Base-by-base conservation (phyloP, 2,888 invertebrate species). In the Priocnemis perturbator region DNA sequence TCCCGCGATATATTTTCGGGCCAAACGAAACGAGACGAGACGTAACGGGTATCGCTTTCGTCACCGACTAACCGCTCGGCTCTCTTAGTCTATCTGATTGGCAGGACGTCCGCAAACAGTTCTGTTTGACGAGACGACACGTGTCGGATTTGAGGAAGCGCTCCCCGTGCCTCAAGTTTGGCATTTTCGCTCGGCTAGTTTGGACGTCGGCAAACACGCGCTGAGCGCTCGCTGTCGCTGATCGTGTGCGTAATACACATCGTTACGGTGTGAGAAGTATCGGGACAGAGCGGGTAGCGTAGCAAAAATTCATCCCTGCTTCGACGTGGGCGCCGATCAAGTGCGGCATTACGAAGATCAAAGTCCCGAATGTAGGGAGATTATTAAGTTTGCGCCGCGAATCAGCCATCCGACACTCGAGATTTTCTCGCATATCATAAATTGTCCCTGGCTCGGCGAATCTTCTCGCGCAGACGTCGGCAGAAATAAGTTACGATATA, bases 1-100 rank as follows among this genome's bases (percentile, higher is more conserved):
- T 26, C 64, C n/a, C 52, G 45, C 52, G 67, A 57, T 64, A 58
- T 37, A 37, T 37, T 50, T 50, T 50, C 20, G 19, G 17, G 50
- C 50, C 17, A 15, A 9, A 20, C n/a, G 17, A 20, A 17, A 20
- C 48, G 48, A n/a, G n/a, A 17, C 3, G 19, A 20, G 50, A 20
- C n/a, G 19, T 17, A 7, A 20, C 17, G 17, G 17, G 5, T 20
- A 17, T 50, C 50, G 50, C 50, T 17, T 20, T 50, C 50, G 17
- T 50, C 37, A 37, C 37, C 26, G 26, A 26, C 26, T 7, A 7
- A 3, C 26, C 37, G 20, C n/a, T 5, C 50, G 50, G 15, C n/a
- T 20, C 17, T 7, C 17, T 50, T n/a, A n/a, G 7, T 20, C 17
- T 17, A 15, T 50, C 17, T 20, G 20, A 17, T 50, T 50, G 20